phyloP scores from a whole-genome alignment of 2,797 vertebrate species.

The Epinephelus coioides region DNA sequence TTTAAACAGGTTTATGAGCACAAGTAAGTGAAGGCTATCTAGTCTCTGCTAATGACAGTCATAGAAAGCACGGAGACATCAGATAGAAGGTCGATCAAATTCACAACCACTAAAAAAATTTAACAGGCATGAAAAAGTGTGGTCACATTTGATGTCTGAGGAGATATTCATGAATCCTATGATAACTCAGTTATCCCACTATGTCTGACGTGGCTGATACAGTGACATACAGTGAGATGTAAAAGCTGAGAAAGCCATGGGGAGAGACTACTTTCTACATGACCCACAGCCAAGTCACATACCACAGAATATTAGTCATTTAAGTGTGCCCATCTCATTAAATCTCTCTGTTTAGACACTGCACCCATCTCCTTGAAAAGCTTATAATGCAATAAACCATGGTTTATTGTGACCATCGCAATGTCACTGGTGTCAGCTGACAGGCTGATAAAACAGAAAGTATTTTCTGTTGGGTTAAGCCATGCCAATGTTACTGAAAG shows the following conservation, averaged over 20 bases:
- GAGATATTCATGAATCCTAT: constrained; percentile 40
- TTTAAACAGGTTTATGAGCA: constrained; percentile 51
- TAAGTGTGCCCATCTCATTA: constrained; percentile 12
- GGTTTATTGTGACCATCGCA: constrained; percentile 43
- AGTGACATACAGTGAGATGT: constrained; percentile 39
- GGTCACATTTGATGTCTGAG: constrained; percentile 35
- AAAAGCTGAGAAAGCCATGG: constrained; percentile 44
- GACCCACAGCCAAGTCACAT: constrained; percentile 38
- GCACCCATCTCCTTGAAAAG: constrained; percentile 44
- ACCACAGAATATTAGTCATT: constrained; percentile 39
- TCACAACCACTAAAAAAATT: constrained; percentile 31
- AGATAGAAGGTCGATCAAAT: constrained; percentile 22
- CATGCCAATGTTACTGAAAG: constrained; percentile 35
- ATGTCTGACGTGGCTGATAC: constrained; percentile 15
- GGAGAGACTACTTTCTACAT: constrained; percentile 24
- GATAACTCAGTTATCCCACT: constrained; percentile 24
- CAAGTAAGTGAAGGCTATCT: constrained; percentile 21
- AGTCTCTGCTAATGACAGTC: constrained; percentile 37
- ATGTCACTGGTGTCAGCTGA: constrained; percentile 47
- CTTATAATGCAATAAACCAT: constrained; percentile 45
- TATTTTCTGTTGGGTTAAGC: constrained; percentile 32
- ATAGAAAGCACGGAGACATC: constrained; percentile 33
- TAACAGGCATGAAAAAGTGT: constrained; percentile 41
- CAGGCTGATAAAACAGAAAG: constrained; percentile 33
- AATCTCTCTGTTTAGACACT: constrained; percentile 45